Evolutionary conservation across 2,797 vertebrate species (phyloP).

Genomic region (Danio aesculapii): DNA sequence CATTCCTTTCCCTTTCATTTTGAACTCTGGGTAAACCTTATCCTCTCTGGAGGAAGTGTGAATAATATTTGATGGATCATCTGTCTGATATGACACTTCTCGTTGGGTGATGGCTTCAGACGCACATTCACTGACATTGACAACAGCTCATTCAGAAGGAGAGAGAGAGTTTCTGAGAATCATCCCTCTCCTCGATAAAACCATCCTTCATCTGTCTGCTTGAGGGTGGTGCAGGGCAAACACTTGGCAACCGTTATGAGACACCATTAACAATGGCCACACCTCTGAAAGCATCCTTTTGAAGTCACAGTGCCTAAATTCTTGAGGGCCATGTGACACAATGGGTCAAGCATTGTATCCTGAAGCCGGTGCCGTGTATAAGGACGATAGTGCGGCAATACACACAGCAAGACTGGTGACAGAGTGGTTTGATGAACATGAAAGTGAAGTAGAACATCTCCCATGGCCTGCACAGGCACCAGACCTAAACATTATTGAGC

Average conservation of each 20-base stretch:
- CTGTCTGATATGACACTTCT: conserved; percentile 12
- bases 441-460: too few relatives aligned
- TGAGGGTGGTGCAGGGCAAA: conserved; percentile 35
- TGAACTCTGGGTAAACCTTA: conserved; percentile 7
- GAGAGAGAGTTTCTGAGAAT: conserved; percentile 56
- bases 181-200: conserved; percentile 31
- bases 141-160: conserved; percentile 57
- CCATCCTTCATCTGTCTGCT: conserved; percentile 71
- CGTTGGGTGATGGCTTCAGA: conserved; percentile 5
- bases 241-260: conserved; percentile 41
- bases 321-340: too few relatives aligned
- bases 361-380: too few relatives aligned
- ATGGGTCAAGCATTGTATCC: too few relatives aligned
- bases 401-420: too few relatives aligned
- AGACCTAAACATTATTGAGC: too few relatives aligned
- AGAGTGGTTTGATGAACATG: too few relatives aligned
- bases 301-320: background rate
- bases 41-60: conserved; percentile 30
- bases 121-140: conserved; percentile 64
- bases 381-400: too few relatives aligned
- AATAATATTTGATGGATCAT: conserved; percentile 34
- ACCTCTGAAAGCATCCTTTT: conserved; percentile 10
- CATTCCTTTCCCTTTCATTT: background rate
- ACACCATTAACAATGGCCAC: conserved; percentile 24
- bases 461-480: too few relatives aligned